phyloP scores from a whole-genome alignment of 2,113 vertebrate species.

The Muscicapa adusta region DNA sequence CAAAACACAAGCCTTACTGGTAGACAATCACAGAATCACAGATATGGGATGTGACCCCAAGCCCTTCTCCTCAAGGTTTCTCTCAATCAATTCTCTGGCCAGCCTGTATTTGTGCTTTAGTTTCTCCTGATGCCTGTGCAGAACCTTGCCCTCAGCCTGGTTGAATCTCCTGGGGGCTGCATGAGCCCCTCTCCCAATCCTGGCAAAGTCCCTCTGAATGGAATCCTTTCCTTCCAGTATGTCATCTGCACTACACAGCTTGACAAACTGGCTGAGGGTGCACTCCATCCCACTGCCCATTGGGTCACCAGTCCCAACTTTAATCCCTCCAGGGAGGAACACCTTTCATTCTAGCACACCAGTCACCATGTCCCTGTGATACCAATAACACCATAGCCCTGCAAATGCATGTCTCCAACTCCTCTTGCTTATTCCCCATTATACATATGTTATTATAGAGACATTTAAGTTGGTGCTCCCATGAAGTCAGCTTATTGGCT shows the following conservation, averaged over 20 bases:
- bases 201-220: not conserved
- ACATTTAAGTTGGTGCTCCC: not conserved
- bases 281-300: not conserved
- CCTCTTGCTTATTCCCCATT: not conserved
- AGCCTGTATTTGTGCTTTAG: not conserved
- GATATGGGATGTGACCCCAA: not conserved
- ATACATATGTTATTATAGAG: too few relatives aligned
- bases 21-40: not conserved
- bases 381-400: not conserved
- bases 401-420: accelerated
- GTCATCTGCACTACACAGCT: not conserved
- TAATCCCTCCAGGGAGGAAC: not conserved
- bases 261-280: not conserved
- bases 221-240: not conserved
- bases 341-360: not conserved
- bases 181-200: not conserved
- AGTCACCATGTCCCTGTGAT: not conserved
- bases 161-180: not conserved
- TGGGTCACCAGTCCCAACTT: not conserved
- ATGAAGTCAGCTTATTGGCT: not conserved
- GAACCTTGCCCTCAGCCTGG: not conserved
- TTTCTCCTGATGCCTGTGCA: not conserved
- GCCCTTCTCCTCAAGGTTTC: not conserved
- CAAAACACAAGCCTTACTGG: not conserved
- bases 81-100: not conserved